phyloP scores from a whole-genome alignment of 1,140 invertebrate genomes.

The Periplaneta americana region DNA sequence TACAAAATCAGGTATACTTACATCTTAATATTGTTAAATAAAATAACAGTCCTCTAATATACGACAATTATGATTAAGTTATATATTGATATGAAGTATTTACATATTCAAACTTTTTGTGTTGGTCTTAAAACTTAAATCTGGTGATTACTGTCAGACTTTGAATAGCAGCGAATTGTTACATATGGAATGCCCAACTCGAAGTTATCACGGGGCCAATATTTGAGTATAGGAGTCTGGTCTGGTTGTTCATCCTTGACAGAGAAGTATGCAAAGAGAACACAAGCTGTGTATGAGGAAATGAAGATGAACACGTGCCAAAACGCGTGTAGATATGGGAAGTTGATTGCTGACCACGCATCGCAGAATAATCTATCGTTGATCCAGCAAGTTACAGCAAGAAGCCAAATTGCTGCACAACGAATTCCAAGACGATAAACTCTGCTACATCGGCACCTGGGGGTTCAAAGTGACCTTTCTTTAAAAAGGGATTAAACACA shows the following conservation, averaged over 20 bases:
- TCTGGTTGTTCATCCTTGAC: constrained; percentile 64
- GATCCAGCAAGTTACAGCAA: constrained; percentile 70
- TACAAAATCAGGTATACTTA: too few relatives aligned
- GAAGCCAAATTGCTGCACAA: constrained; percentile 55
- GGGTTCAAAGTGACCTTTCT: too few relatives aligned
- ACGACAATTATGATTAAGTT: background rate
- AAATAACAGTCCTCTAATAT: background rate
- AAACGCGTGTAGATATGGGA: constrained; percentile 72
- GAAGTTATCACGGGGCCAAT: constrained; percentile 69
- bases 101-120: background rate
- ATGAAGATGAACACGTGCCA: constrained; percentile 80
- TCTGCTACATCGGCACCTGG: constrained; percentile 54
- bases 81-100: background rate
- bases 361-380: constrained; percentile 73
- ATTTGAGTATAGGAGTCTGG: constrained; percentile 58
- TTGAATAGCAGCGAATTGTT: constrained; percentile 36
- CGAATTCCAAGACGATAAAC: constrained; percentile 61
- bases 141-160: background rate
- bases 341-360: constrained; percentile 64
- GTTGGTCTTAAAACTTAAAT: background rate
- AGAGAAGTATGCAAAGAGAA: constrained; percentile 73
- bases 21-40: too few relatives aligned
- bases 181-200: constrained; percentile 71
- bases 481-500: too few relatives aligned
- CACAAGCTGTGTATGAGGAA: constrained; percentile 64